Evolutionary conservation across 53 echinoderm and acorn worm genomes (phyloP).

Genomic region (Echinometra lucunter): DNA sequence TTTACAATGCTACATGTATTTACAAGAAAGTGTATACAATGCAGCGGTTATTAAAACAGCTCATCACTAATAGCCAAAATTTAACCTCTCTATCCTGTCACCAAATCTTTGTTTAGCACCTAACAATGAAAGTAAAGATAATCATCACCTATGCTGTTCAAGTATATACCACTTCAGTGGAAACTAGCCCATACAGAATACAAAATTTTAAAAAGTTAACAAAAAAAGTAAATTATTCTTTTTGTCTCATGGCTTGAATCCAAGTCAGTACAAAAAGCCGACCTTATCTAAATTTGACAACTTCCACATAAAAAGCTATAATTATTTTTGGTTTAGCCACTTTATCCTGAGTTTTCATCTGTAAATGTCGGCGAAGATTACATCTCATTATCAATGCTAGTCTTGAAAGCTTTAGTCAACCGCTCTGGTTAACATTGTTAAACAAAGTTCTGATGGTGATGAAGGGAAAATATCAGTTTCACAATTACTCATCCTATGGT

Average conservation of each 20-base stretch:
- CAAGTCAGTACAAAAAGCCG: neutral
- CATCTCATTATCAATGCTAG: neutral
- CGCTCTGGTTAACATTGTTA: neutral
- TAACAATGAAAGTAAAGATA: neutral
- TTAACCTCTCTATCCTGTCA: neutral
- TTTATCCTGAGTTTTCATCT: slow-evolving; percentile 12
- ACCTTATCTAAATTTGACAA: neutral
- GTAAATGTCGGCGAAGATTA: slow-evolving; percentile 22
- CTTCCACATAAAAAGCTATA: slow-evolving; percentile 14
- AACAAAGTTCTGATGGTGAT: neutral
- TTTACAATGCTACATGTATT: neutral
- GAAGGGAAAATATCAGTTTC: slow-evolving; percentile 11
- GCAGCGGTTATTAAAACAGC: too few species aligned
- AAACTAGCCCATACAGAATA: neutral
- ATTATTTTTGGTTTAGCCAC: slow-evolving; percentile 30
- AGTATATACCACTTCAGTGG: neutral
- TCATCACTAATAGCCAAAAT: neutral
- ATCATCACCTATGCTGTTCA: neutral
- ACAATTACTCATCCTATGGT: neutral
- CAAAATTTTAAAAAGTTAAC: neutral
- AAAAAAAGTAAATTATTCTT: neutral
- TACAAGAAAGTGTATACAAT: too few species aligned
- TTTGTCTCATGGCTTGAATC: slow-evolving; percentile 7
- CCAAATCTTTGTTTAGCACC: neutral
- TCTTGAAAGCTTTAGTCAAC: neutral